Base-by-base conservation (phyloP, 2,888 invertebrate genomes). In the Stenurella melanura region DNA sequence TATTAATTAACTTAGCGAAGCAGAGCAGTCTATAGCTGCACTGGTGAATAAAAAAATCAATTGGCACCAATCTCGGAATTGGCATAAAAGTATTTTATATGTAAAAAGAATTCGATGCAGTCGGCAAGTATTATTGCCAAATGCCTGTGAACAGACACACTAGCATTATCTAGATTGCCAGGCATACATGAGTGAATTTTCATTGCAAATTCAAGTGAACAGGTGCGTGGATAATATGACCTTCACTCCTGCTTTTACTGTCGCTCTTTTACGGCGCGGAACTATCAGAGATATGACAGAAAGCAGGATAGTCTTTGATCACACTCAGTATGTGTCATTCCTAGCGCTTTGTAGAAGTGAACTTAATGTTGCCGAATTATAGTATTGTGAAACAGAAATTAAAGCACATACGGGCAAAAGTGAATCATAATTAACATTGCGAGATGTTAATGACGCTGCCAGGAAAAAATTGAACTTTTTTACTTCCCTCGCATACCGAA, bases 121-220 rank as follows among this genome's bases (percentile, higher is more conserved):
- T 54, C 58, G 63, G 26, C 30, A 61, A 72, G 72, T 61, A 72
- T 72, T 63, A 54, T 50, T 63, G 72, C 38, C 63, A 72, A 72
- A 72, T 72, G 63, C 72, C 54, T 72, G 72, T 63, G 72, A 72
- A 72, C 63, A 63, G 54, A 30, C 72, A 42, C 30, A 72, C 72
- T 63, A 54, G 72, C 63, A 72, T 72, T 72, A 72, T 72, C 72
- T 72, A 72, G 72, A 72, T 72, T 72, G 61, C 54, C 63, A 72
- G 50, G 63, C 72, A 72, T 72, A 63, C 72, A 72, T 73, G 69
- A 64, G 66, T 58, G 63, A 69, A 70, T 73, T 63, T 66, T 64
- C 73, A 77, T 71, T 77, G 77, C 72, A 77, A 77, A 77, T 77
- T 75, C 67, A 57, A 64, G 77, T 67, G 74, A 77, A 67, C 74